These are phyloP conservation scores for Crotalus horridus DNA, from an alignment of 2,113 vertebrate species.

Conservation along the genomic window DNA sequence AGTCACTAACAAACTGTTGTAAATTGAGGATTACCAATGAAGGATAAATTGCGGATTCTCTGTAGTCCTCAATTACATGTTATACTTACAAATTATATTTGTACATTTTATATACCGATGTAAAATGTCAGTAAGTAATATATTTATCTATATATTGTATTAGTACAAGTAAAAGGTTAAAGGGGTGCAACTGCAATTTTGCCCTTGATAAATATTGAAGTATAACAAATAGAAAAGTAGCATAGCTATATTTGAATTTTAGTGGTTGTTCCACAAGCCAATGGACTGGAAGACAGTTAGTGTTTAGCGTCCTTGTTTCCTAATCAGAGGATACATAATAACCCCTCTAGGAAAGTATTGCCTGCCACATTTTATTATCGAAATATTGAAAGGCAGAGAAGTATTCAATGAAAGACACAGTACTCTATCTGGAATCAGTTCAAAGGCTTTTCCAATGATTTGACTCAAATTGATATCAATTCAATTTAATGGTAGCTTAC, in stretches of 20 bases:
- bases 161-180: not conserved
- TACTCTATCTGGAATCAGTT: conserved; percentile 57
- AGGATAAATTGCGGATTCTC: not conserved
- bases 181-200: not conserved
- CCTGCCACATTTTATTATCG: conserved; percentile 46
- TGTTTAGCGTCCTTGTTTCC: conserved; percentile 16
- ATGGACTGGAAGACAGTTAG: conserved; percentile 1
- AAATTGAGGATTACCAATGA: not conserved
- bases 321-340: conserved; percentile 11
- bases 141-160: not conserved
- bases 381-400: conserved; percentile 55
- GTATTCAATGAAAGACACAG: conserved; percentile 49
- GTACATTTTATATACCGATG: not conserved
- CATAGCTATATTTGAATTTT: conserved; percentile 12
- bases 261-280: conserved; percentile 32
- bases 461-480: conserved; percentile 50
- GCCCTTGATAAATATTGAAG: not conserved
- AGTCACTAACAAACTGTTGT: not conserved
- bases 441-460: conserved; percentile 56
- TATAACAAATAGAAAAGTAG: conserved; percentile 8
- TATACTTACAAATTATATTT: not conserved
- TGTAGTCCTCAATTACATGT: not conserved
- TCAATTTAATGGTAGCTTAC: conserved; percentile 53
- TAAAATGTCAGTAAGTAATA: not conserved
- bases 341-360: conserved; percentile 33